These are phyloP conservation scores for Platichthys stellatus DNA, from an alignment of 2,113 vertebrate species.

Conservation along the genomic window DNA sequence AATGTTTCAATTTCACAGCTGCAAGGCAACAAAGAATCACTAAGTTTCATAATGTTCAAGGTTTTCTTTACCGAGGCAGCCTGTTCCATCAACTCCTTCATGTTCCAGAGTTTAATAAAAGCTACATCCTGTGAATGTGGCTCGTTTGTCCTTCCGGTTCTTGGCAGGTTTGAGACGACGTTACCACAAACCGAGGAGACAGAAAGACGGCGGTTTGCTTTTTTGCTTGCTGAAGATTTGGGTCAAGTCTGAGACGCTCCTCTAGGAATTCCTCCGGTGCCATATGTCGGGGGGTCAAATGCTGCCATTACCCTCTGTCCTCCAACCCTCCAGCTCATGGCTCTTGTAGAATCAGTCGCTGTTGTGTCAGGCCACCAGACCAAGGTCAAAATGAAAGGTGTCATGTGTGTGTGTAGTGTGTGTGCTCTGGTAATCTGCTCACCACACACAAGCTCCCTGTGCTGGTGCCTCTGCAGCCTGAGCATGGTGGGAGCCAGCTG, in stretches of 20 bases:
- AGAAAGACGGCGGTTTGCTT: not conserved
- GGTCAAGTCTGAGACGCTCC: constrained; percentile 52
- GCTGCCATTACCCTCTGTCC: constrained; percentile 52
- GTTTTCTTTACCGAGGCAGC: too few relatives aligned
- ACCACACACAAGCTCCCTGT: constrained; percentile 7
- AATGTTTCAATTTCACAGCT: not conserved
- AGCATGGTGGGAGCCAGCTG: constrained; percentile 21
- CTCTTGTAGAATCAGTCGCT: constrained; percentile 38
- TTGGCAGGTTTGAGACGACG: not conserved
- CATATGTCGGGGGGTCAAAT: constrained; percentile 57
- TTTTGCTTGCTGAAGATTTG: constrained; percentile 46
- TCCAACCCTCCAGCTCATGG: constrained; percentile 34
- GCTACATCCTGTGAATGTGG: too few relatives aligned
- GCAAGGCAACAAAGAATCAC: not conserved
- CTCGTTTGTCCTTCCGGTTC: too few relatives aligned
- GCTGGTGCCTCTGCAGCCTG: constrained; percentile 8
- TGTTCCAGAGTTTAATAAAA: not conserved
- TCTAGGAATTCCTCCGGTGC: constrained; percentile 45
- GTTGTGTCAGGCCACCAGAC: constrained; percentile 17
- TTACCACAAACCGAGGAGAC: not conserved
- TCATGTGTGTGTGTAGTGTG: not conserved
- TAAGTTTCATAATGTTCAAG: too few relatives aligned
- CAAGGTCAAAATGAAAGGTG: constrained; percentile 31
- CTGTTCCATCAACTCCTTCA: not conserved
- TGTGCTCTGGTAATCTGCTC: constrained; percentile 22